Evolutionary conservation across 2,113 vertebrate genomes (phyloP), one percentile per base, ranked within the genome.

Genomic region (Pampusana beccarii): DNA sequence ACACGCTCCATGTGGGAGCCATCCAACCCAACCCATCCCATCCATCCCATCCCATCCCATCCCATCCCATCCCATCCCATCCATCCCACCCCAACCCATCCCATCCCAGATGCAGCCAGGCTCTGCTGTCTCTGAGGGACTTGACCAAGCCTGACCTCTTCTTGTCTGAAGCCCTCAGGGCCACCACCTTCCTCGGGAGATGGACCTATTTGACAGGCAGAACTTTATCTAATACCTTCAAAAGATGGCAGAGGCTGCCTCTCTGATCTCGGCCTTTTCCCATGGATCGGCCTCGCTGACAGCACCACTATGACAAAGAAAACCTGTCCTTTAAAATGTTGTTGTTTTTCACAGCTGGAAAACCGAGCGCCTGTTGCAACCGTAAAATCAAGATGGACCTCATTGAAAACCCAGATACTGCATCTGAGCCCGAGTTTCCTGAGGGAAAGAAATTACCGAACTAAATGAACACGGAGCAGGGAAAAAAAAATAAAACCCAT

Each of bases 321-420:
- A 5, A 5, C 9, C 4, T 5, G 3, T 15, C 60, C 51, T 79
- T 70, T 36, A 28, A 80, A 80, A 86, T 6, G 7, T 11, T 86
- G n/a, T 91, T 78, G 84, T 62, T 84, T 62, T 73, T 90, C 90
- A 80, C 81, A 90, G 38, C 56, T 75, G 78, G 93, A 92, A 97
- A 83, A 83, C 24, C 7, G 5, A 88, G 71, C 3, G 36, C 21
- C 38, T 72, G 21, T 66, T 78, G 81, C 82, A 94, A 62, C 53
- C 11, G 13, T 79, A 57, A 94, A 82, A 94, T 84, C 87, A 88
- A 96, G 88, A 97, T 77, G 67, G 92, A 94, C 73, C 56, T 97
- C 78, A 85, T 1, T 93, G 82, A 90, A 97, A 96, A 54, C 51
- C 77, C 80, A 94, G 92, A 62, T 73, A 84, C 61, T 79, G 67